Conservation (phyloP, 1,140 invertebrate species). For the Halotydeus destructor region DNA sequence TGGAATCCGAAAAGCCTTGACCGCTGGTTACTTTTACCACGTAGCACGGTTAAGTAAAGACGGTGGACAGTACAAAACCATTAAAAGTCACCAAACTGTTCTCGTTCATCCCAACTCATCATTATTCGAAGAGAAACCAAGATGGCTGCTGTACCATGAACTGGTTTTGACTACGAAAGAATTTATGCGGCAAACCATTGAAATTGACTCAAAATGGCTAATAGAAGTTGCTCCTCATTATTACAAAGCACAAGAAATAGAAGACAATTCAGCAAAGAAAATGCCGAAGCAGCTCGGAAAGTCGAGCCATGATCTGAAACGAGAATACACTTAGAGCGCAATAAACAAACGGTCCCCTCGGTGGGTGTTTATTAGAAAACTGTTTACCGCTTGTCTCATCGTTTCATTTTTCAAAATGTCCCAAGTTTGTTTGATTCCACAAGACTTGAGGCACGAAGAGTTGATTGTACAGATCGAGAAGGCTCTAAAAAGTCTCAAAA, state of each 20-base stretch:
- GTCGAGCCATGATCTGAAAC: slow-evolving; percentile 5
- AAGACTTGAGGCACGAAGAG: no score
- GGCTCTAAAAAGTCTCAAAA: no score
- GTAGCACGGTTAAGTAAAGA: slow-evolving; percentile 98
- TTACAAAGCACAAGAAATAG: slow-evolving; percentile 48
- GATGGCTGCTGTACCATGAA: slow-evolving; percentile 98
- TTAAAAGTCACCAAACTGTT: slow-evolving; percentile 93
- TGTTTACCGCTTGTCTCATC: no score
- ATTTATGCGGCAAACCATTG: slow-evolving; percentile 97
- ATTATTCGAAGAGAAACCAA: slow-evolving; percentile 92
- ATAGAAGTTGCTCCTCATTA: slow-evolving; percentile 98
- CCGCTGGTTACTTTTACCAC: slow-evolving; percentile 96
- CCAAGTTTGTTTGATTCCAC: no score
- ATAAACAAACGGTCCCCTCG: no score
- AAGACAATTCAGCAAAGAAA: slow-evolving; percentile 20
- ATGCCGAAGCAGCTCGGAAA: slow-evolving; percentile 14
- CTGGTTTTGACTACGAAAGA: slow-evolving; percentile 97
- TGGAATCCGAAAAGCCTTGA: slow-evolving; percentile 89
- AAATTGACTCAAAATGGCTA: slow-evolving; percentile 97
- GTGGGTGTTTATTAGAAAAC: no score
- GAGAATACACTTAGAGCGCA: slow-evolving; percentile 4
- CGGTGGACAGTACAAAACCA: slow-evolving; percentile 78
- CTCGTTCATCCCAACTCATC: slow-evolving; percentile 98
- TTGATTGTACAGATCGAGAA: no score
- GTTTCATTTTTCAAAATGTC: no score